phyloP scores from a whole-genome alignment of 1,140 invertebrate genomes.

The Platyscapa corneri region DNA sequence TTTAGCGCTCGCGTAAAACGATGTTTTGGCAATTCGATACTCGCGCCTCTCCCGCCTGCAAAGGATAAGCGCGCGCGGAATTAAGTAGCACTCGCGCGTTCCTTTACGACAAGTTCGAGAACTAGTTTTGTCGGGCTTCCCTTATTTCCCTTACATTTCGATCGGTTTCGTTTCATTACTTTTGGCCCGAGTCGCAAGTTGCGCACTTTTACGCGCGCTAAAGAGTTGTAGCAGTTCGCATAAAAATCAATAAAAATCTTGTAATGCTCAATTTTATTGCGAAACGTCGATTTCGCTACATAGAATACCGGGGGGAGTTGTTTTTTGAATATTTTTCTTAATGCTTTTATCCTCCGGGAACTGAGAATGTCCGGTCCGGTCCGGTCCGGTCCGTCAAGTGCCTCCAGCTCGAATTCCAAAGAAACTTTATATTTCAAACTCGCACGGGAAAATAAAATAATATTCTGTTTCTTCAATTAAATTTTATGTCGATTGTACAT shows the following conservation, averaged over 20 bases:
- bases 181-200: background rate
- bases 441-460: constrained; percentile 40
- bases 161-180: background rate
- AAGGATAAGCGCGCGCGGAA: background rate
- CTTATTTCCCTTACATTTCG: background rate
- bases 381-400: constrained; percentile 3
- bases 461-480: constrained; percentile 49
- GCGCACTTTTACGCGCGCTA: constrained; percentile 13
- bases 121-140: constrained; percentile 19
- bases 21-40: background rate
- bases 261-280: constrained; percentile 28
- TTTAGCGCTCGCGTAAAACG: background rate
- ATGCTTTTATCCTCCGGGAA: background rate
- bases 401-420: constrained; percentile 28
- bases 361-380: background rate
- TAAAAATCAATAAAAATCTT: constrained; percentile 35
- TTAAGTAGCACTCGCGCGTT: background rate
- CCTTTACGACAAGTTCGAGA: background rate
- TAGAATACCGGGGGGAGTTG: background rate
- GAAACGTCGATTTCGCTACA: constrained; percentile 20
- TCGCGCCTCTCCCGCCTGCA: background rate
- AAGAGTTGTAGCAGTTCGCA: background rate
- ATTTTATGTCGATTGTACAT: constrained; percentile 47
- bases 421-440: constrained; percentile 38
- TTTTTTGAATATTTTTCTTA: constrained; percentile 16